Evolutionary conservation across 2,797 vertebrate species (phyloP), one percentile per base, ranked within the genome.

Genomic region (Oreochromis grahami): DNA sequence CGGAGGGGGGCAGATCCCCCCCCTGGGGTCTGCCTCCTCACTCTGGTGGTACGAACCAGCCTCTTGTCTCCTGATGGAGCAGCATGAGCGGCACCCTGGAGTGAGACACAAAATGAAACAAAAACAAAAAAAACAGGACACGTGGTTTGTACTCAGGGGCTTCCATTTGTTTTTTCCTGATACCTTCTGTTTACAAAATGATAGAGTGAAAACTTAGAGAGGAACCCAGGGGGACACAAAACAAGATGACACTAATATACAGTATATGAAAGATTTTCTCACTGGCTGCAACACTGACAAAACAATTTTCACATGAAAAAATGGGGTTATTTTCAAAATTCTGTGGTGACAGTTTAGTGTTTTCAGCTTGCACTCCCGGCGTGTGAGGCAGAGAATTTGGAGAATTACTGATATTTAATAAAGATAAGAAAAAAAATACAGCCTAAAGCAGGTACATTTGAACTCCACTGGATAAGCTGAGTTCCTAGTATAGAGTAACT

Each of bases 31-130:
- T 97, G 97, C 83, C 96, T 95, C 91, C 94, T 96, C 4, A 96
- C 93, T 32, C 97, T 93, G 79, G 96, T 96, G 21, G 97, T 96
- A 58, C 91, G 97, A 83, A 96, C 95, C 86, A 98, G 96, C 90
- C 97, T 94, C 50, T 90, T 95, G 85, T 96, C 96, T 79, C 96
- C 96, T 89, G 94, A 93, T 48, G 95, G 94, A 90, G 94, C 91
- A 74, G 94, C 92, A 32, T 87, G 85, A 85, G 90, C 11, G 13
- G 85, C 83, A 77, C 83, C 92, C 90, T 96, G 89, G 32, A 87
- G 88, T 84, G 68, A 87, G 65, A 89, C 24, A 86, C 63, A 78
- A 79, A 53, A 45, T 86, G 79, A 88, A 90, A 86, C 6, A 74
- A 72, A 72, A 86, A 79, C 21, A 77, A 13, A 79, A 68, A 87